Evolutionary conservation across 1,140 invertebrate species (phyloP).

Genomic region (Zaprionus ghesquierei): DNA sequence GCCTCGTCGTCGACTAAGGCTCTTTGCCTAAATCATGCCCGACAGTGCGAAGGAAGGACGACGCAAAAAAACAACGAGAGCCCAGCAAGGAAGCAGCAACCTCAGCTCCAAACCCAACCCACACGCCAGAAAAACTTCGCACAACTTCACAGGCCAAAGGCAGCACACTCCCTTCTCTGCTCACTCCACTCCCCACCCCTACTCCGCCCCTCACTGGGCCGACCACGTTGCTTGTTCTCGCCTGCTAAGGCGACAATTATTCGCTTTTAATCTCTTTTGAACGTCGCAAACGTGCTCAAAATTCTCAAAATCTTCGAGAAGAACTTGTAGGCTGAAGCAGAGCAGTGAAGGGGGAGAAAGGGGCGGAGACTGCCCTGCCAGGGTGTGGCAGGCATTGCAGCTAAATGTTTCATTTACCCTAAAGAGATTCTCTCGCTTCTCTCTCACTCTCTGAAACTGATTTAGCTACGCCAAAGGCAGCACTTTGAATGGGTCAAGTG

Average conservation of each 20-base stretch:
- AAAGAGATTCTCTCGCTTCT: not conserved
- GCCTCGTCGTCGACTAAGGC: slow-evolving; percentile 42
- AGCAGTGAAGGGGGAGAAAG: rapidly evolving
- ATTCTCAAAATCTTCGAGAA: slow-evolving; percentile 70
- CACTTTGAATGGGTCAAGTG: not conserved
- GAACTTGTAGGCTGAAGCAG: not conserved
- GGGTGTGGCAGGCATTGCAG: not conserved
- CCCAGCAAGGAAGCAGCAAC: not conserved
- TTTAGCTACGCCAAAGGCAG: too few species aligned
- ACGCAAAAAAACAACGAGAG: slow-evolving; percentile 28
- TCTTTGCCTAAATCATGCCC: slow-evolving; percentile 80
- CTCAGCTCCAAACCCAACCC: too few species aligned
- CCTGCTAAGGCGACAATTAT: slow-evolving; percentile 80
- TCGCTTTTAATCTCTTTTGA: slow-evolving; percentile 81
- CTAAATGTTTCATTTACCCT: not conserved
- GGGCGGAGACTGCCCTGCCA: not conserved
- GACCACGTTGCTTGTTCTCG: slow-evolving; percentile 18
- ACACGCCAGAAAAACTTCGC: slow-evolving; percentile 56
- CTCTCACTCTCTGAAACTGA: not conserved
- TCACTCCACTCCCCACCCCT: not conserved
- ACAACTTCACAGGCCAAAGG: slow-evolving; percentile 53
- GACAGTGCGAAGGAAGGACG: slow-evolving; percentile 50
- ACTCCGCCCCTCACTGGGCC: not conserved
- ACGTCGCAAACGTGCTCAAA: slow-evolving; percentile 79
- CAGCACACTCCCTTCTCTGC: not conserved